These are phyloP conservation scores for Scyliorhinus canicula DNA, from an alignment of 2,797 vertebrate species.

Conservation along the genomic window DNA sequence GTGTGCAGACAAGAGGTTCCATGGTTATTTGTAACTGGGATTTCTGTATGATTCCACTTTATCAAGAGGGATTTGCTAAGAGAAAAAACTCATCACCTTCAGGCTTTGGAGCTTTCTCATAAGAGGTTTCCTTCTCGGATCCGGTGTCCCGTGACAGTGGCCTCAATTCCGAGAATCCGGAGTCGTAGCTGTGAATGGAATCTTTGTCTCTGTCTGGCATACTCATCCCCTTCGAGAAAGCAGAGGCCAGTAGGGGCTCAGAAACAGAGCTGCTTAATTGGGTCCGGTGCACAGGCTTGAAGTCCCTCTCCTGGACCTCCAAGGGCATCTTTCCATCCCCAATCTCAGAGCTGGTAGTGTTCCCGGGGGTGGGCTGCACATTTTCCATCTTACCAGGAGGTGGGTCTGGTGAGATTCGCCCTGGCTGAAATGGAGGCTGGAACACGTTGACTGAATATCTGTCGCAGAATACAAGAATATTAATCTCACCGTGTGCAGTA, in stretches of 20 bases:
- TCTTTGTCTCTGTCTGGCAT: slow-evolving; percentile 54
- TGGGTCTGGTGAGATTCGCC: slow-evolving; percentile 74
- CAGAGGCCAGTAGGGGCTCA: slow-evolving; percentile 13
- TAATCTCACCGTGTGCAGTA: neutral
- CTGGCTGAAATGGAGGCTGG: slow-evolving; percentile 89
- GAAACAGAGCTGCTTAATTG: slow-evolving; percentile 40
- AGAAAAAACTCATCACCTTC: slow-evolving; percentile 69
- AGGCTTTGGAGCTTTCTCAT: slow-evolving; percentile 78
- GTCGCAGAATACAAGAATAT: slow-evolving; percentile 23
- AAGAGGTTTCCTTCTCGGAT: slow-evolving; percentile 75
- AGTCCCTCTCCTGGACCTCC: slow-evolving; percentile 50
- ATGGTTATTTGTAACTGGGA: neutral
- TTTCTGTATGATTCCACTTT: neutral
- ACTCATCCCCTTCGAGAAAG: slow-evolving; percentile 38
- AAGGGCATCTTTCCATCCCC: slow-evolving; percentile 46
- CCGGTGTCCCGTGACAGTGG: slow-evolving; percentile 58
- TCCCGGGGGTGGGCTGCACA: slow-evolving; percentile 49
- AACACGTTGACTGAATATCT: slow-evolving; percentile 96
- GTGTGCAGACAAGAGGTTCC: neutral
- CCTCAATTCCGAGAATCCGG: slow-evolving; percentile 68
- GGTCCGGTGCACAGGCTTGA: slow-evolving; percentile 52
- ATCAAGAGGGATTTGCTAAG: too few relatives aligned
- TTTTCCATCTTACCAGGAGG: slow-evolving; percentile 48
- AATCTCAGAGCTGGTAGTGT: neutral
- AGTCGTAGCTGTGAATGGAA: slow-evolving; percentile 68